Evolutionary conservation across 2,113 vertebrate genomes (phyloP).

Genomic region (Malurus cyaneus): DNA sequence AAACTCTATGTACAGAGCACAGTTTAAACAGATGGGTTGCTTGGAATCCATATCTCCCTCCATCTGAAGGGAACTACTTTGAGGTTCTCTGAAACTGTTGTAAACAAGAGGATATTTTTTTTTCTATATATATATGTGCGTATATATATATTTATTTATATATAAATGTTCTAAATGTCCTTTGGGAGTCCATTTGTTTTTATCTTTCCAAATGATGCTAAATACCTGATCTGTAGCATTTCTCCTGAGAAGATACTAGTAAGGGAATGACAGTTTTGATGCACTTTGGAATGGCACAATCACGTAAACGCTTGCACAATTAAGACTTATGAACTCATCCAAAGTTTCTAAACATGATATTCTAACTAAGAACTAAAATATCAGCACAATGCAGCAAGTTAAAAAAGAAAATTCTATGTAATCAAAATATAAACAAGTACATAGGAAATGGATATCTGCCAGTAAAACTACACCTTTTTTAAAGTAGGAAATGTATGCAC

Average conservation of each 20-base stretch:
- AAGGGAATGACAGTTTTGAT: conserved; percentile 85
- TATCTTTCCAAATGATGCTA: conserved; percentile 75
- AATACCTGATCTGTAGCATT: conserved; percentile 81
- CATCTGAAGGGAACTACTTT: conserved; percentile 72
- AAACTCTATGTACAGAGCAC: conserved; percentile 62
- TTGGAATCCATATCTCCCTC: conserved; percentile 70
- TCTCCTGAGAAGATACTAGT: conserved; percentile 85
- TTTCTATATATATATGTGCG: not conserved
- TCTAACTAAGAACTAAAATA: conserved; percentile 72
- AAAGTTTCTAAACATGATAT: conserved; percentile 76
- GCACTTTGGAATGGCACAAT: conserved; percentile 88
- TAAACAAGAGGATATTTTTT: conserved; percentile 79
- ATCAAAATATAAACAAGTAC: conserved; percentile 80
- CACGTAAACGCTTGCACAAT: conserved; percentile 83
- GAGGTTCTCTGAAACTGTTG: conserved; percentile 79
- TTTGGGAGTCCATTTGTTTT: conserved; percentile 75
- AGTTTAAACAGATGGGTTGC: conserved; percentile 70
- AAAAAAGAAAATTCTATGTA: conserved; percentile 74
- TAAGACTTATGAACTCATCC: conserved; percentile 88
- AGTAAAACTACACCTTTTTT: conserved; percentile 62
- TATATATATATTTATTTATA: conserved; percentile 64
- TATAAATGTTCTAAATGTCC: conserved; percentile 69
- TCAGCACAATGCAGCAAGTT: conserved; percentile 77
- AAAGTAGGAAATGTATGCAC: conserved; percentile 71
- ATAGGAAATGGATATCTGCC: conserved; percentile 73